These are phyloP conservation scores for Oreochromis mossambicus DNA, from an alignment of 2,797 vertebrate species.

Conservation along the genomic window DNA sequence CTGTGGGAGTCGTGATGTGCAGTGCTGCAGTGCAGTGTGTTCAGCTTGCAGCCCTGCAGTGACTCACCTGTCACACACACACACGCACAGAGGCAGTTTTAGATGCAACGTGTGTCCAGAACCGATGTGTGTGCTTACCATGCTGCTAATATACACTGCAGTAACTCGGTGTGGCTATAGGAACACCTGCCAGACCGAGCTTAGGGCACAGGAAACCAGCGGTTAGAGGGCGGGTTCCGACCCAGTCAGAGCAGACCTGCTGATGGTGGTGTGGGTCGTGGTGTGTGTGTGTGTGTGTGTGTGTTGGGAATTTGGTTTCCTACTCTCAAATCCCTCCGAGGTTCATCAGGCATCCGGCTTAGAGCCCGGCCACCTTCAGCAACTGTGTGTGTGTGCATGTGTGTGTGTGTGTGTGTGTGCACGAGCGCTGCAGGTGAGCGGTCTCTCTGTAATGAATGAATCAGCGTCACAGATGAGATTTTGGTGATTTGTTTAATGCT, in stretches of 20 bases:
- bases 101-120: background rate
- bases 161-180: background rate
- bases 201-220: background rate
- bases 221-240: background rate
- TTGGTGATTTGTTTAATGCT: background rate
- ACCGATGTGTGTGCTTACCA: background rate
- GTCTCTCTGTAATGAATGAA: conserved; percentile 60
- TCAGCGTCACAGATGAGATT: background rate
- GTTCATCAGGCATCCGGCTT: conserved; percentile 48
- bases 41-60: conserved; percentile 58
- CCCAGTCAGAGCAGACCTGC: background rate
- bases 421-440: conserved; percentile 27
- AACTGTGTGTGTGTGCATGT: background rate
- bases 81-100: background rate
- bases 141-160: background rate
- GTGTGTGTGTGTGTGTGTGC: background rate
- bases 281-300: background rate
- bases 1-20: conserved; percentile 66
- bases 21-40: conserved; percentile 77
- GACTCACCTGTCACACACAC: conserved; percentile 69
- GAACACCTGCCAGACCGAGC: background rate
- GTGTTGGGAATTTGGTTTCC: conserved; percentile 39
- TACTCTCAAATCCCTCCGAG: conserved; percentile 57
- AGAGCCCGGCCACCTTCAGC: background rate
- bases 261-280: background rate